Evolutionary conservation across 2,797 vertebrate genomes (phyloP), one percentile per base, ranked within the genome.

Genomic region (Picus viridis): DNA sequence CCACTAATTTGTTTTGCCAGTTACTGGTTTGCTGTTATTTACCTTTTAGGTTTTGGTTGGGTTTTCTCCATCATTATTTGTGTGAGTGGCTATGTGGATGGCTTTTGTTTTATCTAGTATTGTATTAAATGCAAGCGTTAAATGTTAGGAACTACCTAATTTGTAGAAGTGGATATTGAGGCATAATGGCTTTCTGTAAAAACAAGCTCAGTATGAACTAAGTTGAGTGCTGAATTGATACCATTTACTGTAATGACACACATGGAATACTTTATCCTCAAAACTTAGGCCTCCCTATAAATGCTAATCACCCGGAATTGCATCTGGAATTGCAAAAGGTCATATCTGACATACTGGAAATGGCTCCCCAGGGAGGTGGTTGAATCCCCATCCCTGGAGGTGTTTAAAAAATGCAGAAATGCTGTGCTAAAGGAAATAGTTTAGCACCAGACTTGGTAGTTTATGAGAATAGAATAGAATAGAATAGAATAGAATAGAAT

Each of bases 261-360:
- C 24, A n/a, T 54, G 56, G n/a, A 92, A 89, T 47, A 30, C 24
- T 84, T 89, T 93, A 82, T 16, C 41, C 43, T 69, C 78, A 83
- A 83, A 75, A 63, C 20, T 51, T 51, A 43, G 70, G 36, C 39
- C 24, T 75, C 72, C 17, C 26, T 84, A 85, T 19, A 94, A 89
- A 30, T 92, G 59, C 32, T 79, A 65, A 74, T 74, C 49, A 89
- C 92, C 83, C n/a, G n/a, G n/a, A n/a, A n/a, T n/a, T n/a, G n/a
- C n/a, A n/a, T n/a, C n/a, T 84, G 84, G 87, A 84, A 88, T 61
- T 90, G 39, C 86, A 85, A 85, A 76, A 72, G 82, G 36, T 87
- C 89, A 45, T n/a, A 76, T 67, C 91, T 39, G 62, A 49, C 47
- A 49, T 10, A 22, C 20, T 22, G 47, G 47, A 49, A 49, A 22